Base-by-base conservation (phyloP, 2,888 invertebrate species). In the Mechanitis messenoides region DNA sequence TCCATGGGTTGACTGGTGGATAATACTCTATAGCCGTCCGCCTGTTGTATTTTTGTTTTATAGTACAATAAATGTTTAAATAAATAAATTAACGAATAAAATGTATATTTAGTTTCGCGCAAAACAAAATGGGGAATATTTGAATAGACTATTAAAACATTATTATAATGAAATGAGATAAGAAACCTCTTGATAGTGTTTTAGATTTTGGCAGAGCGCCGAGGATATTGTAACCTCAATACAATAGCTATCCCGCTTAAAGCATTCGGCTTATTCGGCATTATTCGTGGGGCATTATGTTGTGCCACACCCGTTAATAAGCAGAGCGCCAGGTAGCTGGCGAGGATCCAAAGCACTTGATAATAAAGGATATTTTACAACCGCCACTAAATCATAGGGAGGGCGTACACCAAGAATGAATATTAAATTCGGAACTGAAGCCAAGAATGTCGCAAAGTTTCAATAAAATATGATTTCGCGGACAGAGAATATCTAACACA, bases 361-460 rank as follows among this genome's bases (percentile, higher is more conserved):
- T 71, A 71, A 71, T 71, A 72, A 66, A 69, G 71, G 71, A 68
- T 69, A 71, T 68, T 69, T 68, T 69, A 69, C 64, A 61, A 69
- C 67, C 62, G 62, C 63, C 62, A 59, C 63, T 71, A 71, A 72
- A 71, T 71, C 71, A 71, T 69, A 38, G 45, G 58, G 56, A 58
- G 57, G 61, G 55, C 53, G 58, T 56, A 58, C 56, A 58, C 33
- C 61, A 59, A 60, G 60, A 64, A 56, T 55, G 64, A 58, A 62
- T 66, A 66, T 66, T 64, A 66, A 64, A 64, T 62, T 66, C 56
- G 50, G 11, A 33, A n/a, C 4, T 31, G 53, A 28, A 46, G 56
- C 35, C 53, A 31, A 45, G 56, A 50, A 50, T 31, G 54, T 59
- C 50, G 53, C 33, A 46, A 56, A 50, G 31, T 31, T 31, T 50